Base-by-base conservation (phyloP, 2,888 invertebrate genomes). In the Orthosia gothica region DNA sequence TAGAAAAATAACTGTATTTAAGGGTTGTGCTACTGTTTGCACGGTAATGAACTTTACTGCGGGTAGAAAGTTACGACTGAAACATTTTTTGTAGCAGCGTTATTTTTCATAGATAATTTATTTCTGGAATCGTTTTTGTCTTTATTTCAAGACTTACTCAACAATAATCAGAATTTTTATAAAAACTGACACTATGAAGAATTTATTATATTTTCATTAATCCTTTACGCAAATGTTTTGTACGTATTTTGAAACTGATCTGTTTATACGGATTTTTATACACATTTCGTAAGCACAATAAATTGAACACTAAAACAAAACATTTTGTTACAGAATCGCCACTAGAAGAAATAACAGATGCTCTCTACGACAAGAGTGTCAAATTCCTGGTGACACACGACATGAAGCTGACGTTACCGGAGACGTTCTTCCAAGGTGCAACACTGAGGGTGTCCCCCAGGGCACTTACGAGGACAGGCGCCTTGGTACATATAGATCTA, bases 311-410 rank as follows among this genome's bases (percentile, higher is more conserved):
- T 20, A 47, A 9, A 62, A 4, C n/a, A 7, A 13, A 59, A 5
- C 0, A 16, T 23, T 61, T 80, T 62, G 66, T 93, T 92, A 1
- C 94, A 95, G 97, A 97, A 92, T 96, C 97, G 26, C 98, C 98
- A n/a, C 92, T 98, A 70, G 98, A 98, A 94, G 98, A 98, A 94
- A 97, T 98, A 20, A 98, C 98, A 0, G 97, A 97, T 82, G 97
- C 98, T 0, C 92, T 98, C 0, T 97, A 98, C 88, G 97, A 97
- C 61, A 98, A 98, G 90, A 97, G 98, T 13, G 93, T 98, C 0
- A 97, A 97, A 87, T 98, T 98, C 89, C 94, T 98, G 40, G 97
- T 98, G 92, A 98, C 98, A 0, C 98, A 98, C 85, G 98, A 98
- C 89, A 95, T 98, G 91, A 97, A 98, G 87, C 83, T 98, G 55